phyloP scores from a whole-genome alignment of 2,113 vertebrate species.

The Brienomyrus brachyistius region DNA sequence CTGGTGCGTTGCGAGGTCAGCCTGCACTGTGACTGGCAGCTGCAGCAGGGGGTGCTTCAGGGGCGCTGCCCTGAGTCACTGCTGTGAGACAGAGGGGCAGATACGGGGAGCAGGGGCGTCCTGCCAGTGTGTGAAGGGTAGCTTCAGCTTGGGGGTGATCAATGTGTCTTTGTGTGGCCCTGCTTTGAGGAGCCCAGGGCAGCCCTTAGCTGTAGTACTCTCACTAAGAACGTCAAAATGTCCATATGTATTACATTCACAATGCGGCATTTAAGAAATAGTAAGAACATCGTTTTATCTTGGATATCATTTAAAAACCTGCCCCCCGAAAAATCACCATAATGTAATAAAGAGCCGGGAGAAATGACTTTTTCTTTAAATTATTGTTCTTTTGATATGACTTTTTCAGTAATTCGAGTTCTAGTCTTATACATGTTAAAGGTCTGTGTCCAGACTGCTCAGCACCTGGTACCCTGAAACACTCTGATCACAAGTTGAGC shows the following conservation, averaged over 20 bases:
- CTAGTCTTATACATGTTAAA: background rate
- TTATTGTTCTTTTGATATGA: background rate
- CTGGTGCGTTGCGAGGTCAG: slow-evolving; percentile 88
- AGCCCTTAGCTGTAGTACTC: background rate
- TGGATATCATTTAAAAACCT: background rate
- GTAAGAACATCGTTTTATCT: background rate
- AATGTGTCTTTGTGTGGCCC: background rate
- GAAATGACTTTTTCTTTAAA: background rate
- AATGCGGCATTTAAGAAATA: background rate
- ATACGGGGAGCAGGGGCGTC: background rate
- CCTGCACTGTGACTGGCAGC: slow-evolving; percentile 67
- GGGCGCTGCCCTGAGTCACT: slow-evolving; percentile 72
- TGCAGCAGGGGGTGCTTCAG: slow-evolving; percentile 76
- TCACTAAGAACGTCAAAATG: background rate
- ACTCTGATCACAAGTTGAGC: background rate
- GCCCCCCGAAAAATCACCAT: background rate
- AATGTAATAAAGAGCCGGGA: background rate
- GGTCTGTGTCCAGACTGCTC: background rate
- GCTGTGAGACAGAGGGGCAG: slow-evolving; percentile 19
- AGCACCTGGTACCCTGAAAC: background rate
- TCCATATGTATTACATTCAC: background rate
- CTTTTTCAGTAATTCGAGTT: background rate
- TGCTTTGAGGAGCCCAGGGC: background rate
- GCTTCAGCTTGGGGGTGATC: background rate
- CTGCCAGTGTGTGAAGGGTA: background rate